A percentile compares a stretch with the other conserved stretches of the same genome.
Evolutionary conservation across 2,797 vertebrate genomes (phyloP).

Genomic region (Periophthalmus magnuspinnatus): DNA sequence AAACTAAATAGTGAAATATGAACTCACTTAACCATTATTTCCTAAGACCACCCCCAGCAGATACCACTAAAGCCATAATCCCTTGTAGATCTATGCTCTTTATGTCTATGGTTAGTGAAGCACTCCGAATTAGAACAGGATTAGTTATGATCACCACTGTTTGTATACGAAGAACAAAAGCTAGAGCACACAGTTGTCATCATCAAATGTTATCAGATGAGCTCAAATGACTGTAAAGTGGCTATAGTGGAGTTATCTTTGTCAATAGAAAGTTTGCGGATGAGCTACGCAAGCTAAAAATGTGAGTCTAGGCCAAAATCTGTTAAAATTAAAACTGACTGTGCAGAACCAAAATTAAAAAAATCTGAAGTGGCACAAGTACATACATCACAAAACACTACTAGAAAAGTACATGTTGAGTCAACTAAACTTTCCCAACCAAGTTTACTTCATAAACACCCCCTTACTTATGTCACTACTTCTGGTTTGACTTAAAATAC

Average conservation of each 20-base stretch:
- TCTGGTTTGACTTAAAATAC: constrained; percentile 11
- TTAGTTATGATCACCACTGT: constrained; percentile 59
- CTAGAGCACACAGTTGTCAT: constrained; percentile 27
- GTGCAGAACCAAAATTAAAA: constrained; percentile 15
- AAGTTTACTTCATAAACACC: constrained; percentile 17
- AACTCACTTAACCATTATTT: constrained; percentile 12
- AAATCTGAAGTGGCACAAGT: constrained; percentile 6
- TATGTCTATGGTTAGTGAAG: constrained; percentile 55
- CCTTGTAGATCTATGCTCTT: constrained; percentile 62
- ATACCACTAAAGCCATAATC: constrained; percentile 61
- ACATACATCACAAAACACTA: neutral
- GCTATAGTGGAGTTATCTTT: constrained; percentile 13
- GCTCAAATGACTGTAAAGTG: neutral
- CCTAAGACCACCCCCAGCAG: constrained; percentile 32
- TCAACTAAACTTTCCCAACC: constrained; percentile 41
- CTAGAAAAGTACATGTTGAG: constrained; percentile 26
- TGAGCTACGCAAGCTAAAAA: neutral
- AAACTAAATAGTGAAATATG: constrained; percentile 33
- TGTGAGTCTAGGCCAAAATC: constrained; percentile 11
- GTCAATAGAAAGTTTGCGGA: neutral
- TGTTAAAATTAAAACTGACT: constrained; percentile 9
- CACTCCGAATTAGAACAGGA: constrained; percentile 55
- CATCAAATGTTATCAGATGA: too few species aligned
- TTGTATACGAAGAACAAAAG: constrained; percentile 31
- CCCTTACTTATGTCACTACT: neutral